phyloP scores from a whole-genome alignment of 2,113 vertebrate species.

The Nannospalax galili region DNA sequence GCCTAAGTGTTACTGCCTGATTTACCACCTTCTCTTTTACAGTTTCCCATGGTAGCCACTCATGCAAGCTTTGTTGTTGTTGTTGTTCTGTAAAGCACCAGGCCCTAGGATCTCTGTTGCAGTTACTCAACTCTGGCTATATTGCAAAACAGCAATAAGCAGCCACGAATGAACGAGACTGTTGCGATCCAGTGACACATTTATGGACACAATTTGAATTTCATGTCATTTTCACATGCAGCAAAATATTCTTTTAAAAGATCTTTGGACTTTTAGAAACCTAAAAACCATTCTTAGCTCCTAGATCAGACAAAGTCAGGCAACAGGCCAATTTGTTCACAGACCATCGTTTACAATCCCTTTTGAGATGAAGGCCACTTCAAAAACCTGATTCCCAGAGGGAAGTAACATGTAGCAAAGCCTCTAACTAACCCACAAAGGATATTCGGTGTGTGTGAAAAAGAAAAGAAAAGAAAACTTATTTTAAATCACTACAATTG shows the following conservation, averaged over 20 bases:
- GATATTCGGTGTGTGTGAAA: background rate
- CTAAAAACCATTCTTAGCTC: background rate
- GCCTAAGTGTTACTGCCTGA: too few species aligned
- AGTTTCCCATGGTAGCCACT: background rate
- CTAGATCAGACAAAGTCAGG: background rate
- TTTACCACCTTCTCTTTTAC: background rate
- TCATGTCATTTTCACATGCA: background rate
- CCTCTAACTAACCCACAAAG: background rate
- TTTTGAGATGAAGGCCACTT: background rate
- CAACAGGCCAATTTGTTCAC: background rate
- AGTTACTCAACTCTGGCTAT: background rate
- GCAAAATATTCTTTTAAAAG: constrained; percentile 1
- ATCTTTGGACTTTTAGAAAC: background rate
- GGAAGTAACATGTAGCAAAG: background rate
- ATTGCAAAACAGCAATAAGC: background rate
- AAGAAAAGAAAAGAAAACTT: background rate
- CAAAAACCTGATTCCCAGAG: constrained; percentile 11
- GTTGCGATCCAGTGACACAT: background rate
- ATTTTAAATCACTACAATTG: constrained; percentile 26
- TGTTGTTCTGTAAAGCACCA: background rate
- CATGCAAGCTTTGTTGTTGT: background rate
- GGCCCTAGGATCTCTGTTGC: background rate
- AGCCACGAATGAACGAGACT: background rate
- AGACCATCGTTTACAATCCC: background rate
- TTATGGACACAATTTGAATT: background rate